Base-by-base conservation (phyloP, 1,140 invertebrate species). In the Rhysida immarginata region DNA sequence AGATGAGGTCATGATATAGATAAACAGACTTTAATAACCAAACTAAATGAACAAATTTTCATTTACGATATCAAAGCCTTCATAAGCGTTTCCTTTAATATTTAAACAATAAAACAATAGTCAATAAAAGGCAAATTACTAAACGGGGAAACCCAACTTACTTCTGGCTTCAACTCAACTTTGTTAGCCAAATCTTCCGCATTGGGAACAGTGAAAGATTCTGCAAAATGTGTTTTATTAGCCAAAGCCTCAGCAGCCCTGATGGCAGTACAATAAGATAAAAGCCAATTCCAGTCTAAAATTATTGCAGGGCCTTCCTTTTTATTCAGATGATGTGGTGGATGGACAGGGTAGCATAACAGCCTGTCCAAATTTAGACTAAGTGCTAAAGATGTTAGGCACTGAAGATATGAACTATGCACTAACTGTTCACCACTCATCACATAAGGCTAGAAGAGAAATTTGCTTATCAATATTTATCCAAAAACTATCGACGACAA, bases 391-490 rank as follows among this genome's bases (percentile, higher is more conserved):
- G 75, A 70, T 23, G 75, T 68, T 20, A 82, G 64, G 64, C 74
- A 75, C 63, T 81, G 81, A 23, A 82, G 68, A 64, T 79, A 80
- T 48, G 71, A 65, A 58, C 77, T 79, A 65, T 79, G 76, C 54
- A 79, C 67, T 46, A 83, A 66, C 60, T 81, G 78, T 11, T 77
- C 70, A 8, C 80, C 80, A 53, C 68, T 74, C 52, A 75, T 69
- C n/a, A 81, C 69, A 29, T 62, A 55, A 25, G 62, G 63, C 66
- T 71, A 56, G 23, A 63, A 26, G 16, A 54, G 13, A 27, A 51
- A 51, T 11, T 26, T 11, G 26, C 24, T 51, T 35, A 35, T 35
- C 16, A 35, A 35, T 35, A 35, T 5, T 35, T 35, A 35, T n/a
- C n/a, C n/a, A n/a, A n/a, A n/a, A n/a, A n/a, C n/a, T n/a, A n/a